Percentiles rank a stretch among this genome's conserved stretches.
Conservation (phyloP, 2,888 invertebrate genomes). For the Agrotis clavis region DNA sequence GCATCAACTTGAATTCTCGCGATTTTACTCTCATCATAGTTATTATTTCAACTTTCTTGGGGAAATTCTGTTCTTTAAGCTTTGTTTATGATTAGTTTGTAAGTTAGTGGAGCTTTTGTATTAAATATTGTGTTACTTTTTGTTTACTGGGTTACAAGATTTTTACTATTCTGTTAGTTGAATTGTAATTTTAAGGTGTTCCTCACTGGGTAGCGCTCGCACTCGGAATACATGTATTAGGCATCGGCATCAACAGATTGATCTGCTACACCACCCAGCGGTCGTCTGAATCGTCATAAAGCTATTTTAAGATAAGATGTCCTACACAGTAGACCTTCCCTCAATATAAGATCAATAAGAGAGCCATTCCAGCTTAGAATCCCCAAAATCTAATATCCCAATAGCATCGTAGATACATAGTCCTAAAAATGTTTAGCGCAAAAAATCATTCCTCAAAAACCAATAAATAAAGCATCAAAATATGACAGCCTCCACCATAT, state of each 20-base stretch:
- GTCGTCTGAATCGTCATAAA: no score
- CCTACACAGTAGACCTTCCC: no score
- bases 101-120: constrained; percentile 25
- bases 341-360: neutral
- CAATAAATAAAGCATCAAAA: constrained; percentile 41
- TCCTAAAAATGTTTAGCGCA: neutral
- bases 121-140: neutral
- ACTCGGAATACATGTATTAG: no score
- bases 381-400: neutral
- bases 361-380: neutral
- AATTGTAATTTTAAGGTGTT: neutral
- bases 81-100: constrained; percentile 53
- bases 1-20: constrained; percentile 70
- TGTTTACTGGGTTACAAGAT: neutral
- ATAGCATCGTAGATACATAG: neutral
- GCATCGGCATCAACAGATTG: no score
- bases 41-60: constrained; percentile 62
- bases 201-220: no score
- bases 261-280: no score
- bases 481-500: constrained; percentile 43
- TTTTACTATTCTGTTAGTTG: neutral
- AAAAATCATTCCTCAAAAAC: constrained; percentile 14
- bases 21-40: constrained; percentile 64
- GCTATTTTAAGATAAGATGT: no score
- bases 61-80: constrained; percentile 42